A percentile compares a stretch with the other conserved stretches of the same genome.
phyloP scores from a whole-genome alignment of 2,113 vertebrate species.

The Melanotaenia duboulayi region DNA sequence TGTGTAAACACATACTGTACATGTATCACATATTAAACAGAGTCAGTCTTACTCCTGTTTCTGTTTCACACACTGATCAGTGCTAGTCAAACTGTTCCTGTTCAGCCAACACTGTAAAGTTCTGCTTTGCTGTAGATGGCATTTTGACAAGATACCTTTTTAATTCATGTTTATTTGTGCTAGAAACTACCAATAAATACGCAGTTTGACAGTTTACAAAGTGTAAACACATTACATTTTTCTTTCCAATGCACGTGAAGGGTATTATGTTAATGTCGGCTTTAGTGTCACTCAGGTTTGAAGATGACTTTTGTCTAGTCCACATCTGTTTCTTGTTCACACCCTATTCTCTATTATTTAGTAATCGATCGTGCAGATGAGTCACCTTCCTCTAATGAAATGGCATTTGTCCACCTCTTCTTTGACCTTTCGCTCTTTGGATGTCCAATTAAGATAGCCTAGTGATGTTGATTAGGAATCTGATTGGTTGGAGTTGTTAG shows the following conservation, averaged over 20 bases:
- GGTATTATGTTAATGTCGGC: background rate
- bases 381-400: constrained; percentile 75
- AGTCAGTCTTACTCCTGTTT: too few relatives aligned
- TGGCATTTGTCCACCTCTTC: constrained; percentile 77
- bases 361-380: constrained; percentile 62
- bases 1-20: too few relatives aligned
- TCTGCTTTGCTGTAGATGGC: too few relatives aligned
- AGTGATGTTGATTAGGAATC: constrained; percentile 65
- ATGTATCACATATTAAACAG: too few relatives aligned
- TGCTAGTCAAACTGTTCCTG: too few relatives aligned
- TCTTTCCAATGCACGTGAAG: constrained; percentile 1
- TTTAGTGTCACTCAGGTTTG: background rate
- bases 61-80: too few relatives aligned
- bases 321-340: constrained; percentile 9
- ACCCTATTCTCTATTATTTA: constrained; percentile 58
- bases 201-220: background rate
- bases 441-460: constrained; percentile 72
- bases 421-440: constrained; percentile 77
- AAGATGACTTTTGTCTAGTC: constrained; percentile 3
- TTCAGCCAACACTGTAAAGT: background rate
- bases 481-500: constrained; percentile 62
- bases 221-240: constrained; percentile 9
- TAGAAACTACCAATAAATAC: background rate
- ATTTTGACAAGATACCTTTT: too few relatives aligned
- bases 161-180: background rate